A percentile compares a stretch with the other conserved stretches of the same genome.
phyloP scores from a whole-genome alignment of 2,113 vertebrate species.

The Barbus barbus region DNA sequence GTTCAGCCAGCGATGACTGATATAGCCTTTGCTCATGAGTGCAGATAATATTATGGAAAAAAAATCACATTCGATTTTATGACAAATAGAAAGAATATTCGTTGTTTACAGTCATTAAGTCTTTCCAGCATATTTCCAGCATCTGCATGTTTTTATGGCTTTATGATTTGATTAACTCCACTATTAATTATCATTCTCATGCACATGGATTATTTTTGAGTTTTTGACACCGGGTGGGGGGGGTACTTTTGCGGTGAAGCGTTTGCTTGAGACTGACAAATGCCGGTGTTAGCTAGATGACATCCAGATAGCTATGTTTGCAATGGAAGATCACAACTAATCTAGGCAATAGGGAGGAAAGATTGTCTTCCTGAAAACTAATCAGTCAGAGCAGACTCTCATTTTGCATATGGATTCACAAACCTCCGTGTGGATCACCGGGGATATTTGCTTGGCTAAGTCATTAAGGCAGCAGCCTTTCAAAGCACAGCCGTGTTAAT shows the following conservation, averaged over 20 bases:
- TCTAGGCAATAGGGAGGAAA: conserved; percentile 49
- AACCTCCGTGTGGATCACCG: conserved; percentile 36
- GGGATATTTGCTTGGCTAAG: conserved; percentile 47
- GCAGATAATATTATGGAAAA: background rate
- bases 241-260: background rate
- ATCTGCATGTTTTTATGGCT: conserved; percentile 19
- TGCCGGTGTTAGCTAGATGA: conserved; percentile 43
- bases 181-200: conserved; percentile 40
- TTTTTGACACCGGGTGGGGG: background rate
- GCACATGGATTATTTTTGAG: conserved; percentile 29
- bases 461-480: conserved; percentile 46
- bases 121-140: background rate
- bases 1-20: conserved; percentile 2
- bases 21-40: background rate
- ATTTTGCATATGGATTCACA: conserved; percentile 42
- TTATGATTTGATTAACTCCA: conserved; percentile 40
- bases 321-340: conserved; percentile 48
- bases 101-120: conserved; percentile 21
- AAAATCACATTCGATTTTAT: background rate
- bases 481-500: conserved; percentile 21
- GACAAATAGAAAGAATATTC: background rate
- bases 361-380: conserved; percentile 49
- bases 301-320: conserved; percentile 43
- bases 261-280: conserved; percentile 43
- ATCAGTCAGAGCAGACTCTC: conserved; percentile 42